Base-by-base conservation (phyloP, 2,797 vertebrate species). In the Neostethus bicornis region DNA sequence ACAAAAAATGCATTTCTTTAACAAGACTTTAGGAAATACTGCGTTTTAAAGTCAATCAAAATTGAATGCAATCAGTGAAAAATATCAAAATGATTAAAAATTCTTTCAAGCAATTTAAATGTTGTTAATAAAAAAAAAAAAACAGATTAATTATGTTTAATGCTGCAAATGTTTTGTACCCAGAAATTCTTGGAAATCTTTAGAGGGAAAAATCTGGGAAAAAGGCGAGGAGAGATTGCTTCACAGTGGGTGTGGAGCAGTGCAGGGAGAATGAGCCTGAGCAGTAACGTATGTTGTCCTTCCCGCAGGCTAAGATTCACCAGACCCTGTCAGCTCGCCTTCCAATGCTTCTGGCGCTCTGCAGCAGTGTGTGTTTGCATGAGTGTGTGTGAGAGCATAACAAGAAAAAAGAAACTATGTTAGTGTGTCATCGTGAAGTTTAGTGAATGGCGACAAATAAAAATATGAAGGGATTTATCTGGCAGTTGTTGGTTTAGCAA, bases 231-330 rank as follows among this genome's bases (percentile, higher is more conserved):
- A 4, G 14, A 7, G 39, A 25, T 29, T 23, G 3, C 23, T 44
- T 1, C 17, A 17, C 13, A 38, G 9, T 26, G 39, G 25, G 53
- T 19, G 43, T 23, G 8, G 31, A 37, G 25, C 9, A n/a, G 17
- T 4, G 2, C 42, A 34, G 11, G 58, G 64, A 21, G 35, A 46
- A 53, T 9, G 75, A 20, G 25, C 21, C n/a, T 69, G 51, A 31
- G 37, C 65, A 56, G 34, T 57, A 55, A 74, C 53, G 78, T 57
- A 72, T 51, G 39, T 41, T 60, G 65, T 41, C 52, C 34, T 66
- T 75, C 52, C 72, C 54, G 49, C 21, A 64, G 66, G 42, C 55
- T 58, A 47, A 48, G 66, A 49, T 83, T 58, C 61, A 79, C 58
- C 55, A 49, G 75, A 54, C 59, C 75, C 48, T 21, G 34, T 57